These are phyloP conservation scores for Hipposideros larvatus DNA, from an alignment of 2,797 vertebrate genomes.

Conservation along the genomic window DNA sequence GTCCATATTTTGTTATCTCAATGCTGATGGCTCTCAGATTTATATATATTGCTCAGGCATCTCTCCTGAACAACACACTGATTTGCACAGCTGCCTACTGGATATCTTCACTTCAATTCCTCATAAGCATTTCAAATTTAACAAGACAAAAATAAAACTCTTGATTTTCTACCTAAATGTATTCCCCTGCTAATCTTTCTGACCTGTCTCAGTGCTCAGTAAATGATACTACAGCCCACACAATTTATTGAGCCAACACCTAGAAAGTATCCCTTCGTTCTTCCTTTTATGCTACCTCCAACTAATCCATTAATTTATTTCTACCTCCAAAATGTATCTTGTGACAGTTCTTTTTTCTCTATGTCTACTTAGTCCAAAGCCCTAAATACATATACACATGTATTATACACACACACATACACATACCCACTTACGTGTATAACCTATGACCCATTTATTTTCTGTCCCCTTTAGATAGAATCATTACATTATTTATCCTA, in stretches of 20 bases:
- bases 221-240: background rate
- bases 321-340: background rate
- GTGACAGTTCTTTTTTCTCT: background rate
- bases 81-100: background rate
- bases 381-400: background rate
- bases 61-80: background rate
- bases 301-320: background rate
- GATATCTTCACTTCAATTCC: background rate
- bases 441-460: background rate
- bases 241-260: background rate
- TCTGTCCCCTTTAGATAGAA: background rate
- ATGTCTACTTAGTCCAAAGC: background rate
- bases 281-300: background rate
- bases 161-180: background rate
- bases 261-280: background rate
- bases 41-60: background rate
- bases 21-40: background rate
- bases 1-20: background rate
- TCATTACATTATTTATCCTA: background rate
- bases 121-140: background rate
- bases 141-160: background rate
- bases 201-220: background rate
- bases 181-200: background rate
- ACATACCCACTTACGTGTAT: rapidly evolving
- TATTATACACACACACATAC: rapidly evolving